These are phyloP conservation scores for Acromyrmex echinatior DNA, from an alignment of 1,140 invertebrate genomes.

Conservation along the genomic window DNA sequence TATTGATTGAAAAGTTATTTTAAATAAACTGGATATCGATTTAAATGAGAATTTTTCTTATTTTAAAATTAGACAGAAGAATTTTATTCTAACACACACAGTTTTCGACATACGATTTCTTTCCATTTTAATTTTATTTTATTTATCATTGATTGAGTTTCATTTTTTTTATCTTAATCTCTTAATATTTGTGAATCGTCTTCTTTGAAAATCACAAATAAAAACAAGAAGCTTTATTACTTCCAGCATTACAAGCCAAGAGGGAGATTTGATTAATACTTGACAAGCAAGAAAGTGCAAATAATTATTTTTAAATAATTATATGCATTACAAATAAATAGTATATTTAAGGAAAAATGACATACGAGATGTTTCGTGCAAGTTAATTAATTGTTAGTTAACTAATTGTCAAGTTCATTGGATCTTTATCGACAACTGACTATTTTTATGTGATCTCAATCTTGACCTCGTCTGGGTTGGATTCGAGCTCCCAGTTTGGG, in stretches of 20 bases:
- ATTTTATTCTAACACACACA: no score
- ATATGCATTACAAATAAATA: neutral
- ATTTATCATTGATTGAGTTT: no score
- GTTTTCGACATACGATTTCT: no score
- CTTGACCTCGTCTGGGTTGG: slow-evolving; percentile 68
- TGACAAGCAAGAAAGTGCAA: no score
- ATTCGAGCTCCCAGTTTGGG: slow-evolving; percentile 8
- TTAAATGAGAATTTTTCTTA: neutral
- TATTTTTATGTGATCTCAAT: slow-evolving; percentile 69
- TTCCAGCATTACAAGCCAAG: no score
- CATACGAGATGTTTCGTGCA: neutral
- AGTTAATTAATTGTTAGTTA: slow-evolving; percentile 21
- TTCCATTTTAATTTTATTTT: no score
- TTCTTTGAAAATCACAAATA: neutral
- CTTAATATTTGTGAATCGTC: no score
- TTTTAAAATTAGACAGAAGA: neutral
- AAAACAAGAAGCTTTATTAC: no score
- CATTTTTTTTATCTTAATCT: no score
- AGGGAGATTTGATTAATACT: no score
- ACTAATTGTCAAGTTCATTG: slow-evolving; percentile 66
- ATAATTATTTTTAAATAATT: neutral
- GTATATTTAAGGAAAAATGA: slow-evolving; percentile 11
- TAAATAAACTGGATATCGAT: neutral
- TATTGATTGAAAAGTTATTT: neutral
- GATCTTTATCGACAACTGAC: slow-evolving; percentile 48